Evolutionary conservation across 2,113 vertebrate genomes (phyloP).

Genomic region (Plestiodon gilberti): DNA sequence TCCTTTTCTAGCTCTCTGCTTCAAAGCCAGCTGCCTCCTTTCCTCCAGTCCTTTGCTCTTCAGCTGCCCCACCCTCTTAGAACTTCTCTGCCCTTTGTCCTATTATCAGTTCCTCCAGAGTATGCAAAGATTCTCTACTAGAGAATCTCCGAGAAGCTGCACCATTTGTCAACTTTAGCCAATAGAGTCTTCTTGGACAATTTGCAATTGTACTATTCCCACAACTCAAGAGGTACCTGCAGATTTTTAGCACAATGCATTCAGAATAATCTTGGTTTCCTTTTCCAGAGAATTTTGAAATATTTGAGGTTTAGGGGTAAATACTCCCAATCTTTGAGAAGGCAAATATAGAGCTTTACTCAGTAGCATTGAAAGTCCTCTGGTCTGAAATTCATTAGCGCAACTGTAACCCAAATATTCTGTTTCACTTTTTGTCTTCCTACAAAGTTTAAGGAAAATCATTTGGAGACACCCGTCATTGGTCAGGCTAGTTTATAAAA

Average conservation of each 20-base stretch:
- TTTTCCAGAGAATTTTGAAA: neutral
- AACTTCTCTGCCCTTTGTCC: neutral
- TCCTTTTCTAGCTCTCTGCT: neutral
- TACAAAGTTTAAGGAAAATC: neutral
- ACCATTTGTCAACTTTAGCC: neutral
- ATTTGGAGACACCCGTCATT: neutral
- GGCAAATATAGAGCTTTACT: neutral
- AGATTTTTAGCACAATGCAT: neutral
- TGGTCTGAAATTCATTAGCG: neutral
- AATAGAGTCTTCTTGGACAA: neutral
- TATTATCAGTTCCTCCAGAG: neutral
- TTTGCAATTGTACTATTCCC: neutral
- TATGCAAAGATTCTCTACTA: neutral
- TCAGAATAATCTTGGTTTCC: neutral
- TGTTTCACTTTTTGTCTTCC: neutral
- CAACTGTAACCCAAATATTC: neutral
- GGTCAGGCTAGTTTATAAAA: neutral
- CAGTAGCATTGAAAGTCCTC: neutral
- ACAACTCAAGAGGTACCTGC: neutral
- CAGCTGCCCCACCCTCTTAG: neutral
- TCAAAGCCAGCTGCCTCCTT: neutral
- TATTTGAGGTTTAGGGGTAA: neutral
- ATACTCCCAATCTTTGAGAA: neutral
- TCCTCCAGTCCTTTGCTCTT: too few species aligned
- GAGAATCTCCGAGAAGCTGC: neutral